phyloP scores from a whole-genome alignment of 2,797 vertebrate species.

The Euthynnus affinis region DNA sequence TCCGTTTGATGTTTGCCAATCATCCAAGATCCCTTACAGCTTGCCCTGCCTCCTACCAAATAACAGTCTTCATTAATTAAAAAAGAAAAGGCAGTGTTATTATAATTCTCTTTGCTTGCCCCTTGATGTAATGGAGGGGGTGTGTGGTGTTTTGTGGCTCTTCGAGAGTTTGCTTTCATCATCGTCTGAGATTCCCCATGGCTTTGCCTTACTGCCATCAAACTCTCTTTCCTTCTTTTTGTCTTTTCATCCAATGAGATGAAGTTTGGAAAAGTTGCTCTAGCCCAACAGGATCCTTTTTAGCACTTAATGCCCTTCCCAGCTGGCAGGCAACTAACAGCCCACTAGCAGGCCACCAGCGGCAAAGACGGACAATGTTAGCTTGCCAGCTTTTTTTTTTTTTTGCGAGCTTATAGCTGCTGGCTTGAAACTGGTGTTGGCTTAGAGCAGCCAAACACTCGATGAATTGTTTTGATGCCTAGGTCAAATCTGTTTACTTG shows the following conservation, averaged over 20 bases:
- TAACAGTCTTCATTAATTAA: constrained; percentile 87
- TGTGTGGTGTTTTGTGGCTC: constrained; percentile 85
- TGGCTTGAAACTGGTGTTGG: constrained; percentile 67
- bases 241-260: constrained; percentile 84
- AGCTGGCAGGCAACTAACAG: constrained; percentile 70
- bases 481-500: constrained; percentile 54
- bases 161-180: constrained; percentile 87
- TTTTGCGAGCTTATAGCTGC: constrained; percentile 55
- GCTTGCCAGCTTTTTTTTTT: constrained; percentile 58
- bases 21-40: constrained; percentile 88
- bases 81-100: constrained; percentile 85
- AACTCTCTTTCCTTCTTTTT: constrained; percentile 81
- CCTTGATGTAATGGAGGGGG: constrained; percentile 86
- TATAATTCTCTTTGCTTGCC: constrained; percentile 85
- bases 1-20: constrained; percentile 90
- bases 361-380: constrained; percentile 79
- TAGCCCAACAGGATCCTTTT: constrained; percentile 79
- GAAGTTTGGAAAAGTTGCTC: constrained; percentile 81
- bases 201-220: constrained; percentile 83
- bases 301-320: constrained; percentile 79
- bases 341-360: constrained; percentile 63
- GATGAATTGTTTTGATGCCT: constrained; percentile 42
- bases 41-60: constrained; percentile 85
- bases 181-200: constrained; percentile 80
- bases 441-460: constrained; percentile 52